These are phyloP conservation scores for Tetramorium simillimum DNA, from an alignment of 1,140 invertebrate species.

Conservation along the genomic window DNA sequence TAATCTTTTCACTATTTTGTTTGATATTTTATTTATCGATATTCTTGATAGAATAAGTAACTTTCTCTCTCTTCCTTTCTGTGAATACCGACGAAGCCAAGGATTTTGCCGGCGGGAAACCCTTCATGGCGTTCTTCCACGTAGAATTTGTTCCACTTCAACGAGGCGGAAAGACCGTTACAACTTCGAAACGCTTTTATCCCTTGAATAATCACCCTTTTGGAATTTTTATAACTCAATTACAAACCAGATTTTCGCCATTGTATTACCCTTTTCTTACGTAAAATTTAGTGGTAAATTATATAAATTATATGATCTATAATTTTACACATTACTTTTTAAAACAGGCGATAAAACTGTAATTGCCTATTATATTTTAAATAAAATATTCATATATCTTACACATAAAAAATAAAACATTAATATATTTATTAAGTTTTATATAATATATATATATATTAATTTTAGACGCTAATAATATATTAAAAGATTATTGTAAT, in stretches of 20 bases:
- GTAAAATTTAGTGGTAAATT: background rate
- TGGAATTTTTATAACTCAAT: constrained; percentile 28
- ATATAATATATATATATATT: no score
- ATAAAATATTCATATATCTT: background rate
- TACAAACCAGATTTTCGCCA: constrained; percentile 16
- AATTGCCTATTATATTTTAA: background rate
- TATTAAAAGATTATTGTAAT: background rate
- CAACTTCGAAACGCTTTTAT: constrained; percentile 41
- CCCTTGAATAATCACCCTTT: constrained; percentile 13
- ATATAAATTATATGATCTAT: background rate
- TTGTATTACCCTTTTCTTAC: background rate
- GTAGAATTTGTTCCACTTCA: constrained; percentile 45
- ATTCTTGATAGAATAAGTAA: constrained; percentile 9
- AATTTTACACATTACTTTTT: background rate
- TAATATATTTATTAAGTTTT: background rate
- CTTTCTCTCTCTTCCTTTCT: constrained; percentile 3
- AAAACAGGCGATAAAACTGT: background rate
- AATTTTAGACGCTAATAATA: background rate
- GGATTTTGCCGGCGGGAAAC: constrained; percentile 25
- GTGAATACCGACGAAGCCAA: constrained; percentile 20
- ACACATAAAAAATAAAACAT: background rate
- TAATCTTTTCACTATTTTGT: background rate
- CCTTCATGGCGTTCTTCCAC: constrained; percentile 21
- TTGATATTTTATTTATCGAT: background rate
- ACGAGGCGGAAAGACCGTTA: constrained; percentile 50